Percentiles rank a stretch among this genome's conserved stretches.
Evolutionary conservation across 2,888 invertebrate species (phyloP).

Genomic region (Osmoderma eremita): DNA sequence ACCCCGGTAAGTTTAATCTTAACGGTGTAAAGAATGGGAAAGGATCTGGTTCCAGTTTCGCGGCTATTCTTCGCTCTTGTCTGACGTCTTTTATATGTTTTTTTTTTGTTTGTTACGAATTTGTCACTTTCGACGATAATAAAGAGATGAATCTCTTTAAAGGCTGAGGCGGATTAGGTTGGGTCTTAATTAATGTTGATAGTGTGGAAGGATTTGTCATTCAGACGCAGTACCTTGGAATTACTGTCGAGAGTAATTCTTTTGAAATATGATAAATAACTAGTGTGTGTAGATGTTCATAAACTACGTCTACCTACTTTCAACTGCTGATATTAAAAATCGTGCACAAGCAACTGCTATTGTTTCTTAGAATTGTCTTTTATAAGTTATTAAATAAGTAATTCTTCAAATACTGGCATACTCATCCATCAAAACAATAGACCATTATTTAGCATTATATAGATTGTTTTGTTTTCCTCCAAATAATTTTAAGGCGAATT

Average conservation of each 20-base stretch:
- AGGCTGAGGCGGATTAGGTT: neutral
- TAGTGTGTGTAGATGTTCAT: neutral
- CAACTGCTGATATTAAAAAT: too few relatives aligned
- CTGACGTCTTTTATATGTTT: neutral
- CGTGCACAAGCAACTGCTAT: too few relatives aligned
- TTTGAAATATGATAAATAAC: neutral
- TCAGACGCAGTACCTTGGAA: constrained; percentile 5
- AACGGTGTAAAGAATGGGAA: constrained; percentile 4
- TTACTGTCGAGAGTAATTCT: constrained; percentile 5
- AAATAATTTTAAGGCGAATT: too few relatives aligned
- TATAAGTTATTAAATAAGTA: too few relatives aligned
- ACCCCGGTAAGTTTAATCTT: constrained; percentile 10
- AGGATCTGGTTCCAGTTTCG: constrained; percentile 12
- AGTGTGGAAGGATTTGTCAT: constrained; percentile 1
- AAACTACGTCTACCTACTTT: too few relatives aligned
- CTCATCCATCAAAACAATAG: too few relatives aligned
- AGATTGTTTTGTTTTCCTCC: too few relatives aligned
- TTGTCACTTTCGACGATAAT: constrained; percentile 23
- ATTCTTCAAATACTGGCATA: too few relatives aligned
- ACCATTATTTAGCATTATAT: too few relatives aligned
- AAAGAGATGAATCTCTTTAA: constrained; percentile 22
- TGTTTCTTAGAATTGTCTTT: too few relatives aligned
- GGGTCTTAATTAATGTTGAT: constrained; percentile 1
- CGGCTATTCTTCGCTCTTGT: constrained; percentile 1
- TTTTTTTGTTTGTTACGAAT: constrained; percentile 22